phyloP scores from a whole-genome alignment of 2,113 vertebrate species.

The Micromys minutus region DNA sequence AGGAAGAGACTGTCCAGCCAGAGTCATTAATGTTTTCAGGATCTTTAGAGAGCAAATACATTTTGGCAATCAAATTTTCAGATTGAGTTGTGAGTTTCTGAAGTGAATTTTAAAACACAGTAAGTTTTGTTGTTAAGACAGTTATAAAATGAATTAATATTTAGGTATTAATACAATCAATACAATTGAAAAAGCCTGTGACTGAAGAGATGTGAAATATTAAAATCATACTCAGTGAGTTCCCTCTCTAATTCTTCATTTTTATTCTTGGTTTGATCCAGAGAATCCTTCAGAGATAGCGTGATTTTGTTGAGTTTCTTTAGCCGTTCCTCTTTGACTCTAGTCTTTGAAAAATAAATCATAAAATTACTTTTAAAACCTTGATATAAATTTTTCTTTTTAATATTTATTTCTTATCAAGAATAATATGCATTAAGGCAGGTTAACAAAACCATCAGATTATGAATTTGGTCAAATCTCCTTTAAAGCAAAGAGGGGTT shows the following conservation, averaged over 20 bases:
- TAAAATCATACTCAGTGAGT: background rate
- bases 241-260: background rate
- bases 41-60: background rate
- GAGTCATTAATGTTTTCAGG: background rate
- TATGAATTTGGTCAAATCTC: background rate
- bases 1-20: background rate
- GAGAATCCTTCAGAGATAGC: background rate
- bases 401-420: background rate
- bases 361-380: background rate
- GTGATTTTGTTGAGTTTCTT: background rate
- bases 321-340: background rate
- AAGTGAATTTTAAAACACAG: background rate
- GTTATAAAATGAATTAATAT: background rate
- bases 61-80: background rate
- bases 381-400: background rate
- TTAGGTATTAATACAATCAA: background rate
- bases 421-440: background rate
- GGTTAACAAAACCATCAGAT: background rate
- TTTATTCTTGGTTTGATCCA: background rate
- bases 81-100: background rate
- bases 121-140: background rate
- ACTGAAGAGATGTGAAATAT: background rate
- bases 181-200: no score
- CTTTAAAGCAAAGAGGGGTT: background rate
- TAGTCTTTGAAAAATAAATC: background rate